These are phyloP conservation scores for Macropus fuliginosus DNA, from an alignment of 2,797 vertebrate genomes.

Conservation along the genomic window DNA sequence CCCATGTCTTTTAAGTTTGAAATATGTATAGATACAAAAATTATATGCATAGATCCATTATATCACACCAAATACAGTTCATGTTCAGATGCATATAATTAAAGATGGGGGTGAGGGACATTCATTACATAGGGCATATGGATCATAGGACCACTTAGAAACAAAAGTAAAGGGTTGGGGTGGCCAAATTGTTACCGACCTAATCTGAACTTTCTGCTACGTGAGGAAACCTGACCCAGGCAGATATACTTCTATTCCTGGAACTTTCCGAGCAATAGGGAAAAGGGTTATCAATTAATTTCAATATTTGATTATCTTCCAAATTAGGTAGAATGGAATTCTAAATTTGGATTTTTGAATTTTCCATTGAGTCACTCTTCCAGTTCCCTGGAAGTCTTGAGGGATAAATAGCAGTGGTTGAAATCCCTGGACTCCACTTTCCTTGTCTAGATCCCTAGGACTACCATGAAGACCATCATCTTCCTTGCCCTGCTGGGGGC, in stretches of 20 bases:
- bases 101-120: neutral
- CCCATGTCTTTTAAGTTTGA: neutral
- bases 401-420: constrained; percentile 39
- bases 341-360: constrained; percentile 62
- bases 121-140: neutral
- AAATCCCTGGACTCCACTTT: neutral
- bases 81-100: neutral
- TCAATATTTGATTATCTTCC: neutral
- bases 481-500: constrained; percentile 85
- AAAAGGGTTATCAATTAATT: constrained; percentile 60
- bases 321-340: constrained; percentile 6
- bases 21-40: neutral
- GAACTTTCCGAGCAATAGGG: constrained; percentile 37
- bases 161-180: neutral
- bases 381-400: constrained; percentile 35
- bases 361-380: constrained; percentile 73
- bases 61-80: neutral
- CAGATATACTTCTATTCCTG: constrained; percentile 45
- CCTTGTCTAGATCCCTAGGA: neutral
- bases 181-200: neutral
- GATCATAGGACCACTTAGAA: neutral
- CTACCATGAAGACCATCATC: constrained; percentile 84
- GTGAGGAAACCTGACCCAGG: neutral
- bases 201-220: neutral
- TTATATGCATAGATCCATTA: neutral